Evolutionary conservation across 2,888 invertebrate species (phyloP), one percentile per base, ranked within the genome.

Genomic region (Trachelus iudaicus): DNA sequence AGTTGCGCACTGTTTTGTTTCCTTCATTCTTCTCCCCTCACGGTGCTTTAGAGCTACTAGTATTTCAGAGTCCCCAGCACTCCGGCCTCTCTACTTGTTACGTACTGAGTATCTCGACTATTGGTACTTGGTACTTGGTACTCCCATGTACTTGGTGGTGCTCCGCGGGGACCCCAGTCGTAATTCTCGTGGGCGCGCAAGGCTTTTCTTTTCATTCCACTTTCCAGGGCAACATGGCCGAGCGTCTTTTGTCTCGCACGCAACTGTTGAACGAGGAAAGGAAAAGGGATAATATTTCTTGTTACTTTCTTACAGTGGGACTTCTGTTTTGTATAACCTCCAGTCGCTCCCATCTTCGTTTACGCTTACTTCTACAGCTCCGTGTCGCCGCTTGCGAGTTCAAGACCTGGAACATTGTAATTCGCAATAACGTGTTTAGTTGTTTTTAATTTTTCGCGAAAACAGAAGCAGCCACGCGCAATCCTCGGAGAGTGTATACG

Each of bases 151-250:
- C 40, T 69, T 68, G 40, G 69, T 35, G 75, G 35, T 74, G 34
- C 56, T 75, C 71, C 74, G 34, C 56, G 35, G 33, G 40, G 30
- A 3, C 23, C 40, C n/a, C 69, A 69, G 73, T 73, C 76, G 79
- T 78, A 76, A 81, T 84, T 82, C 83, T 81, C 84, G 76, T 78
- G 79, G 79, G 79, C 77, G 82, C 81, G 82, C 83, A 79, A n/a
- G 82, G 78, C 85, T 84, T 86, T 86, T 86, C 84, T 85, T 84
- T 86, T 85, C 83, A 79, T 83, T 85, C 84, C 84, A 85, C 86
- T 86, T 86, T 83, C 83, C 83, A 81, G 56, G 79, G 68, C 81
- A 78, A 76, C 79, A 79, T 79, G 81, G 78, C 82, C 77, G 79
- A 76, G 77, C 80, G 83, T 78, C 83, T 83, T 84, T 83, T 85